Base-by-base conservation (phyloP, 2,113 vertebrate genomes). In the Taurulus bubalis region DNA sequence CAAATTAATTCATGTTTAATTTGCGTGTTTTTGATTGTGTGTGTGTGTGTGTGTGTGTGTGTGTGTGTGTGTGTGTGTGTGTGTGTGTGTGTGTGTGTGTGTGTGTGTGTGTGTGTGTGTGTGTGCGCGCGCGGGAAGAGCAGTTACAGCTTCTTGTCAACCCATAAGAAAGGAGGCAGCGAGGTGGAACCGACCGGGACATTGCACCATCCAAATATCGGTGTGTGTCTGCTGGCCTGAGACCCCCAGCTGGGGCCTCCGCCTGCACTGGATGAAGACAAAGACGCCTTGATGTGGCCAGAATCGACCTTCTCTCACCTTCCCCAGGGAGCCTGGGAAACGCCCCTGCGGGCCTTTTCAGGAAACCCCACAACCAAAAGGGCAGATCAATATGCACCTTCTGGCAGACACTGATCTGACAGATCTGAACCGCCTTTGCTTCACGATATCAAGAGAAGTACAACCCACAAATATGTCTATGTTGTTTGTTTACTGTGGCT, bases 191-290 rank as follows among this genome's bases (percentile, higher is more conserved):
- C 15, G 80, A 86, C 67, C 69, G 32, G 82, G 82, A 83, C 75
- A 71, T 51, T 71, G 80, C 78, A 55, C 85, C 79, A 90, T 89
- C 83, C 89, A 92, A 91, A 94, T 79, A 90, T 83, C 6, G 82
- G 84, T 72, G 89, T 89, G 91, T 85, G 92, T 90, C 85, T 89
- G 87, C 82, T 45, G 83, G 85, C 71, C 86, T 75, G 83, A 90
- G 88, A 86, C 83, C 60, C 71, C 80, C 91, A 90, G 85, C 87
- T 89, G 92, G 63, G 79, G 36, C 75, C 89, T 55, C 59, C 5
- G 68, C 62, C 84, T 67, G 55, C 77, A 45, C 30, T 8, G 53
- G 26, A 78, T 9, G 18, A 53, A 65, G 78, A 93, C 91, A 93
- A 91, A 90, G 85, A 71, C 62, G 47, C 65, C 75, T 67, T 40